Base-by-base conservation (phyloP, 1,140 invertebrate species). In the Polyergus mexicanus region DNA sequence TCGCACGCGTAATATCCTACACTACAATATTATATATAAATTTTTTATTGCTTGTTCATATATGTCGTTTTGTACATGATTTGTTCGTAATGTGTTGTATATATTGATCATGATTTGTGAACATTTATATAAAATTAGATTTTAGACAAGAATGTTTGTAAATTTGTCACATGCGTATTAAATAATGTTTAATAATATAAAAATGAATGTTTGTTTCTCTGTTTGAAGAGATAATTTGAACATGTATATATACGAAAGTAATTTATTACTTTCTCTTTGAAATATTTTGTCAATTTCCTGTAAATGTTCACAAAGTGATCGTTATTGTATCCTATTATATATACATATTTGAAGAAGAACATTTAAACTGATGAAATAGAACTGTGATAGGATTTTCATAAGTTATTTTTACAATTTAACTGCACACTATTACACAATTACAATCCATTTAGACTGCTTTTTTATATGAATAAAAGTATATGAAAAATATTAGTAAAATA, bases 361-460 rank as follows among this genome's bases (percentile, higher is more conserved):
- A 71, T 71, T 54, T 54, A 71, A 71, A 71, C 4, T 54, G 22
- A 11, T 66, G 22, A 69, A 32, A 19, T 32, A 71, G n/a, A 71
- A 11, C 25, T 28, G 0, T 13, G 16, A 5, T 71, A 28, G 1
- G 2, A 32, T 71, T 71, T 54, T 1, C 54, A 71, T n/a, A 25
- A 44, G 16, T 51, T 51, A 51, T 51, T 51, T 47, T 16, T 51
- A 51, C 47, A 51, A 51, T 51, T 19, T 51, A 51, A 51, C 16
- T 51, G 47, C 47, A 51, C 47, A 19, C 16, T 51, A 13, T 51
- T 51, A 19, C 44, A 41, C 3, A n/a, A 66, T 69, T 71, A 71
- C 47, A 71, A n/a, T 71, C 54, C 32, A 19, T 71, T 28, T 69
- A 3, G 19, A 28, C 4, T 6, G 6, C 47, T 51, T 28, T 71